Conservation (phyloP, 2,113 vertebrate genomes). For the Pteropus alecto region DNA sequence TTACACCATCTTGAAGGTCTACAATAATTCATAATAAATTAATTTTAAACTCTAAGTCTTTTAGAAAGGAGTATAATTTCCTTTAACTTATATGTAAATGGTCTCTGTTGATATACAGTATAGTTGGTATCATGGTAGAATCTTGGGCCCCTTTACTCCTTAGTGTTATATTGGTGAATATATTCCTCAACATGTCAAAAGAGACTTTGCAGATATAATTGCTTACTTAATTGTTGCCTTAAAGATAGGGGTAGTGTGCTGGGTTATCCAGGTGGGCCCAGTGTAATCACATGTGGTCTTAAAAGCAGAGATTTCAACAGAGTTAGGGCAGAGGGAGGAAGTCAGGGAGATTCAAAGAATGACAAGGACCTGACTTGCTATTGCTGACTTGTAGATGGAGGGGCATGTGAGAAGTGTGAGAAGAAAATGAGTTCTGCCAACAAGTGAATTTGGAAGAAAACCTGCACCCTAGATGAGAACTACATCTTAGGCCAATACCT, state of each 20-base stretch:
- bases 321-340: neutral
- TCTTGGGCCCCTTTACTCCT: neutral
- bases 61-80: neutral
- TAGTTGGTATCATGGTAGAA: neutral
- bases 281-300: neutral
- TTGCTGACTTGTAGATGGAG: neutral
- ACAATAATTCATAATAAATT: neutral
- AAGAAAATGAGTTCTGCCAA: neutral
- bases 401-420: accelerated
- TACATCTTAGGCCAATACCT: neutral
- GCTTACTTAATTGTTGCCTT: neutral
- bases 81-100: neutral
- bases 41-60: neutral
- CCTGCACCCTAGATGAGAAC: neutral
- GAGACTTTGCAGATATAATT: neutral
- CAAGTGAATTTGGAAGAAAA: neutral
- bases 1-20: neutral
- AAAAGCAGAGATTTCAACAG: neutral
- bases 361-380: neutral
- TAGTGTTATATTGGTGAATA: neutral
- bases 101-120: neutral
- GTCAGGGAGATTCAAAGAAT: neutral
- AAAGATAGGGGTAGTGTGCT: neutral
- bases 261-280: neutral
- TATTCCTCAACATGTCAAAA: neutral